These are phyloP conservation scores for Gymnodraco acuticeps DNA, from an alignment of 2,797 vertebrate species.

Conservation along the genomic window DNA sequence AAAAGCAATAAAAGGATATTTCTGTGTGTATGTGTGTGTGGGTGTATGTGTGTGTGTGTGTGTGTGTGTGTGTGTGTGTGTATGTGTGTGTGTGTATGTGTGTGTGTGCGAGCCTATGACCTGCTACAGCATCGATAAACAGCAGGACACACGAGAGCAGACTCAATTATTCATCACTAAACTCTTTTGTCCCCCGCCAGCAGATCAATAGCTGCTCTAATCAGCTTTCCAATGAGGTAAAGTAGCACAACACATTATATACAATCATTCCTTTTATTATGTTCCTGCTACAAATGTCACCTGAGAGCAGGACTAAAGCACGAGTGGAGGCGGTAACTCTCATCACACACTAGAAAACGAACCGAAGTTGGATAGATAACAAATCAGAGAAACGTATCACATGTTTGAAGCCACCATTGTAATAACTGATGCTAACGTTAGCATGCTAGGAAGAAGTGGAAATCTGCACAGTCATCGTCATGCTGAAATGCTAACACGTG, in stretches of 20 bases:
- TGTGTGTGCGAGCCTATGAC: constrained; percentile 17
- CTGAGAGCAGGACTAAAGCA: background rate
- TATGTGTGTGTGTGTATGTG: constrained; percentile 6
- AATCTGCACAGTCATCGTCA: too few relatives aligned
- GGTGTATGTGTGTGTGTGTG: background rate
- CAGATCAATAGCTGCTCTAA: constrained; percentile 54
- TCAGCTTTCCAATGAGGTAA: constrained; percentile 25
- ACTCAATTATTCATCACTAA: constrained; percentile 66
- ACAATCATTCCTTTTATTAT: constrained; percentile 5
- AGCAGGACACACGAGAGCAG: constrained; percentile 33
- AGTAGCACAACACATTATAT: background rate
- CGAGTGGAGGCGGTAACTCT: background rate
- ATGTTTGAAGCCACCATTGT: too few relatives aligned
- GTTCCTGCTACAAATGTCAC: background rate
- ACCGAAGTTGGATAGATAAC: too few relatives aligned
- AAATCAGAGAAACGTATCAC: too few relatives aligned
- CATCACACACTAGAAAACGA: too few relatives aligned
- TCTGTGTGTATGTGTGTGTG: too few relatives aligned
- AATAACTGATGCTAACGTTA: too few relatives aligned
- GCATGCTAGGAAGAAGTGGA: too few relatives aligned
- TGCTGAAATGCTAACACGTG: too few relatives aligned
- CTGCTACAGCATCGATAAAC: constrained; percentile 31
- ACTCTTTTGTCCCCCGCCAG: constrained; percentile 48
- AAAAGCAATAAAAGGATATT: too few relatives aligned
- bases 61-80: constrained; percentile 1